These are phyloP conservation scores for Scomberomorus guttatus DNA, from an alignment of 2,797 vertebrate species.

Conservation along the genomic window DNA sequence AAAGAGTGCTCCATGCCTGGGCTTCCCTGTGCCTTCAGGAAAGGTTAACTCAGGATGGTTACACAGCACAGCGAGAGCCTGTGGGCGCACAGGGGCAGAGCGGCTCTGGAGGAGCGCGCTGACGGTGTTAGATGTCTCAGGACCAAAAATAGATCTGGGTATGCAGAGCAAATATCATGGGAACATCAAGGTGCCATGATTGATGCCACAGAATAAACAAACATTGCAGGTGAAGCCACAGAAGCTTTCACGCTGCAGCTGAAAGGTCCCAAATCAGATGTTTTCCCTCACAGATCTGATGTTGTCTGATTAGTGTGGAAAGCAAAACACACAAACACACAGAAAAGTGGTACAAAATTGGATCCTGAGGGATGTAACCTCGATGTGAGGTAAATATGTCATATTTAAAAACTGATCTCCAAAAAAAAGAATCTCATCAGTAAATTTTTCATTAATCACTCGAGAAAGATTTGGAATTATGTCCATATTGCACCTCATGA, in stretches of 20 bases:
- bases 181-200: slow-evolving; percentile 64
- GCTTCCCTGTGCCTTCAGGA: slow-evolving; percentile 85
- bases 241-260: slow-evolving; percentile 21
- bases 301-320: slow-evolving; percentile 3
- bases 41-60: slow-evolving; percentile 91
- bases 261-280: slow-evolving; percentile 44
- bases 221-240: slow-evolving; percentile 43
- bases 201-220: slow-evolving; percentile 58
- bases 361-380: neutral
- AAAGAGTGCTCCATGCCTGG: slow-evolving; percentile 86
- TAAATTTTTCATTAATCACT: no score
- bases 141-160: slow-evolving; percentile 72
- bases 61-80: slow-evolving; percentile 82
- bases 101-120: slow-evolving; percentile 63
- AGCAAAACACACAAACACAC: neutral
- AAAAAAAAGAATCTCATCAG: no score
- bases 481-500: no score
- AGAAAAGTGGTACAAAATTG: neutral
- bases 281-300: slow-evolving; percentile 9
- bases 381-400: no score
- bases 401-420: no score
- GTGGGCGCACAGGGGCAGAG: slow-evolving; percentile 65
- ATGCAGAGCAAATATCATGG: slow-evolving; percentile 78
- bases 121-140: slow-evolving; percentile 72
- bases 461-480: no score